Percentiles rank a stretch among this genome's conserved stretches.
Evolutionary conservation across 2,888 invertebrate genomes (phyloP).

Genomic region (Conus canariensis): DNA sequence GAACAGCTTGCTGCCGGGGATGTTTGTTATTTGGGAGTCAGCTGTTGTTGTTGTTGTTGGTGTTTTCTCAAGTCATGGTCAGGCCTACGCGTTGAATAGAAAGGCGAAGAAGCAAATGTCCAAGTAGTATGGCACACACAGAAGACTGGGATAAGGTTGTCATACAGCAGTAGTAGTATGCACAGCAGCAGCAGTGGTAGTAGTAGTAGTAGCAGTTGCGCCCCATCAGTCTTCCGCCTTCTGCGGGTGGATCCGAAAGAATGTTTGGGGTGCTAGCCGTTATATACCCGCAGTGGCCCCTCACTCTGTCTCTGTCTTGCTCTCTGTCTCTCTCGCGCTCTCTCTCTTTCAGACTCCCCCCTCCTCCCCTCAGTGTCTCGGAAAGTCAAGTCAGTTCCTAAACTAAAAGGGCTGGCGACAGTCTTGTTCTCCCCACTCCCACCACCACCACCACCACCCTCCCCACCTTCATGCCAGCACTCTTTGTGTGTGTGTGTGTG

Average conservation of each 20-base stretch:
- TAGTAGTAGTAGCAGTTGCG: background rate
- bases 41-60: background rate
- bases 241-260: conserved; percentile 42
- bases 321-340: background rate
- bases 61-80: conserved; percentile 17
- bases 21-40: background rate
- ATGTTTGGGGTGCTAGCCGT: conserved; percentile 24
- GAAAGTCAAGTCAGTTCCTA: conserved; percentile 17
- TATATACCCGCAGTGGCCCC: conserved; percentile 37
- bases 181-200: background rate
- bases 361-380: background rate
- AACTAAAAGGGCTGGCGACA: background rate
- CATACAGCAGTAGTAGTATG: background rate
- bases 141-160: too few species aligned
- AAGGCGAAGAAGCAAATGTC: background rate
- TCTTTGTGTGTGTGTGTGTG: background rate
- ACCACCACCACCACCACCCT: background rate
- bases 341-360: background rate
- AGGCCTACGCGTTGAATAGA: background rate
- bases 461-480: conserved; percentile 37
- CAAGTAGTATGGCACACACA: background rate
- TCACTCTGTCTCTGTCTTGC: background rate
- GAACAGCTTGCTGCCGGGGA: too few species aligned
- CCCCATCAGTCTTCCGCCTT: background rate
- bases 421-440: background rate